Base-by-base conservation (phyloP, 2,888 invertebrate species). In the Camponotus fellah region DNA sequence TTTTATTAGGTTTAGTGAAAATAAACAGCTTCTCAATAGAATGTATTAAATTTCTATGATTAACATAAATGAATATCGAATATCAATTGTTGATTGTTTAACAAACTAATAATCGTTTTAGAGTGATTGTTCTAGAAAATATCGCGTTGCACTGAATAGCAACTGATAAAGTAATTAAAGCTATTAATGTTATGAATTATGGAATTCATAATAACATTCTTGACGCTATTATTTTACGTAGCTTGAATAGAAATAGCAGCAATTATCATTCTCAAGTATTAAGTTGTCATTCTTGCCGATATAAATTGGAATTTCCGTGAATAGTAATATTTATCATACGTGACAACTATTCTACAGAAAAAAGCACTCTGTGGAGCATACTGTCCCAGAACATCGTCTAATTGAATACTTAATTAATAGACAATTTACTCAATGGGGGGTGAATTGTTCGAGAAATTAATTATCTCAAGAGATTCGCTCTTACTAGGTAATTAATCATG, bases 351-450 rank as follows among this genome's bases (percentile, higher is more conserved):
- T 46, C 14, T 53, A n/a, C 3, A 26, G 17, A 65, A 14, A 76
- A 65, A 76, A 64, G 26, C 46, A 14, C 14, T 49, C 14, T 43
- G 32, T 14, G n/a, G n/a, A n/a, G 10, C 37, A 26, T 40, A 40
- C n/a, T 40, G 26, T 56, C 40, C 40, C 26, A 32, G 77, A 43
- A 43, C 56, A 21, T 14, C 32, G 14, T 10, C 69, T 46, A 58
- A 79, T 69, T 43, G 79, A 79, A 79, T 68, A 58, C 56, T 79
- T 58, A 79, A 79, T 69, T 69, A 43, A 79, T 69, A 69, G 69
- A 79, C 58, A 69, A 69, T 79, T 79, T 69, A 60, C 43, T 79
- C 79, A 69, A 79, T 79, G 69, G 12, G 79, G 8, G 8, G 21
- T 58, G 56, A 58, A 69, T 68, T 77, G 43, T 66, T 68, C 6